A percentile compares a stretch with the other conserved stretches of the same genome.
phyloP scores from a whole-genome alignment of 1,140 invertebrate genomes.

The Drosophila guanche region DNA sequence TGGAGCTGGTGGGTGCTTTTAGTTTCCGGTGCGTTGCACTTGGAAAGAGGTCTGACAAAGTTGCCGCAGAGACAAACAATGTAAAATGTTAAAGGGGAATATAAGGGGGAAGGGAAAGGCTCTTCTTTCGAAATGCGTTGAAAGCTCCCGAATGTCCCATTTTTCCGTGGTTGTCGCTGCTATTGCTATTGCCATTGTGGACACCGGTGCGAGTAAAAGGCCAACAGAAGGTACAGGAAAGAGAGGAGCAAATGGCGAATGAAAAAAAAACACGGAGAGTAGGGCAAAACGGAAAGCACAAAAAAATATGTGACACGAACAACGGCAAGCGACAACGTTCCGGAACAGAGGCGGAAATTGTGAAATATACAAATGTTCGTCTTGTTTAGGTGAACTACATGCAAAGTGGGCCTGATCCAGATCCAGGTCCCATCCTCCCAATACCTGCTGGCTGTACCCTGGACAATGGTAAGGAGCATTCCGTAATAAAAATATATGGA shows the following conservation, averaged over 20 bases:
- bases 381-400: constrained; percentile 73
- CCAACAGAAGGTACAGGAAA: constrained; percentile 38
- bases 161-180: constrained; percentile 25
- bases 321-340: constrained; percentile 71
- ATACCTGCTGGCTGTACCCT: constrained; percentile 12
- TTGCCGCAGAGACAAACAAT: constrained; percentile 71
- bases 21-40: constrained; percentile 69
- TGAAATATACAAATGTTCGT: constrained; percentile 78
- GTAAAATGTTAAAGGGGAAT: constrained; percentile 51
- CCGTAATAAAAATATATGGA: constrained; percentile 71
- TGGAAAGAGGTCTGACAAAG: constrained; percentile 51
- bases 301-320: constrained; percentile 75
- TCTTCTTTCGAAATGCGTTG: constrained; percentile 69
- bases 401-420: constrained; percentile 31
- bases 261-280: constrained; percentile 37
- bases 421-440: background rate
- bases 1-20: constrained; percentile 37
- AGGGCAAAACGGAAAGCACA: constrained; percentile 16
- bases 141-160: constrained; percentile 77
- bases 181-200: constrained; percentile 6
- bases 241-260: constrained; percentile 35
- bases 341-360: constrained; percentile 77
- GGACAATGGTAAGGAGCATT: constrained; percentile 40
- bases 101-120: constrained; percentile 44
- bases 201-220: constrained; percentile 55